These are phyloP conservation scores for Sus cebifrons DNA, from an alignment of 2,797 vertebrate genomes.

Conservation along the genomic window DNA sequence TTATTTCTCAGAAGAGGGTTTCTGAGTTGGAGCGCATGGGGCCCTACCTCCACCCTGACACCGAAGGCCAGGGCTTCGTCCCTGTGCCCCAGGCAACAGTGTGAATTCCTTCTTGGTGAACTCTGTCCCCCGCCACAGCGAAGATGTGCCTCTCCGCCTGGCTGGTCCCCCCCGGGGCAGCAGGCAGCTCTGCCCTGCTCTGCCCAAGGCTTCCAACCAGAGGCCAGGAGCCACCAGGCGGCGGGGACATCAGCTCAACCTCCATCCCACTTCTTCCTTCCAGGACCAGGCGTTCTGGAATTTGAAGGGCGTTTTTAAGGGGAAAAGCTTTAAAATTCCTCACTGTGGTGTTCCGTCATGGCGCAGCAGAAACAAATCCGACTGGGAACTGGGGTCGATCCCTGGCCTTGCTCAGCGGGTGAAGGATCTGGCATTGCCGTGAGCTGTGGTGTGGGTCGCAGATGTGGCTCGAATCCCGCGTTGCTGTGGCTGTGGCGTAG, in stretches of 20 bases:
- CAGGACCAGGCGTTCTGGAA: not conserved
- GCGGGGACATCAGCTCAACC: not conserved
- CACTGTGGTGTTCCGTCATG: too few species aligned
- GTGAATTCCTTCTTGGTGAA: not conserved
- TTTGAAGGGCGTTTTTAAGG: not conserved
- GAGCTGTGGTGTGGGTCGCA: too few species aligned
- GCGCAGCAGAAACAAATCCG: too few species aligned
- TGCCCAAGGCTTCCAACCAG: rapidly evolving
- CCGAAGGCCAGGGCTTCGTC: not conserved
- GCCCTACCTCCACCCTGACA: not conserved
- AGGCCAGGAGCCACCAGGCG: not conserved
- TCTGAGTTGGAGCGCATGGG: rapidly evolving
- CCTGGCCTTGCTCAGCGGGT: too few species aligned
- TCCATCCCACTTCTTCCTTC: not conserved
- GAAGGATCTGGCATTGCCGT: too few species aligned
- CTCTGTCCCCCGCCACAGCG: not conserved
- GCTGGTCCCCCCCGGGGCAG: not conserved
- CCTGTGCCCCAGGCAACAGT: not conserved
- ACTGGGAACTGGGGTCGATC: too few species aligned
- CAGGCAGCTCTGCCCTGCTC: not conserved
- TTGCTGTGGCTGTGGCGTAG: too few species aligned
- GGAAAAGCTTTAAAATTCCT: not conserved
- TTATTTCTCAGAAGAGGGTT: not conserved
- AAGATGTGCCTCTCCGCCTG: not conserved
- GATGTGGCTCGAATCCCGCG: too few species aligned